Evolutionary conservation across 2,888 invertebrate species (phyloP).

Genomic region (Beris chalybata): DNA sequence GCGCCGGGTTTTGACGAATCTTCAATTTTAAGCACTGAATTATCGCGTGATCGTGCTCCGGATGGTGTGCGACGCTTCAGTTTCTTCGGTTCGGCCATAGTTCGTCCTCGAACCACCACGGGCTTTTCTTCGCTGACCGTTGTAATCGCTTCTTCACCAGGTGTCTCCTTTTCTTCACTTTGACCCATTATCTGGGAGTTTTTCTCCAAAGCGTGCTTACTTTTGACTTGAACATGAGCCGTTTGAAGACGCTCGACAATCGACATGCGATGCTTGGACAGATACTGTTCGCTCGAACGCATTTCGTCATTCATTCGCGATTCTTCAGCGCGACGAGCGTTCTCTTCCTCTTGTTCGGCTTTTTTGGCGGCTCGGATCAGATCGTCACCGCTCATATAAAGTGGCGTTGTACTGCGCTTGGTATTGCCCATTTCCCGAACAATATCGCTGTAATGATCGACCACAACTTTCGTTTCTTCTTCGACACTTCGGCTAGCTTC

Average conservation of each 20-base stretch:
- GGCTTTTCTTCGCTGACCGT: slow-evolving; percentile 8
- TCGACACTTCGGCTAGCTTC: slow-evolving; percentile 47
- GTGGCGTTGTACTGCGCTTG: slow-evolving; percentile 55
- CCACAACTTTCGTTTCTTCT: slow-evolving; percentile 70
- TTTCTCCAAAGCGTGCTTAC: slow-evolving; percentile 33
- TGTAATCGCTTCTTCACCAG: slow-evolving; percentile 39
- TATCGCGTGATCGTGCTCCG: slow-evolving; percentile 51
- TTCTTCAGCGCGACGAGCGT: slow-evolving; percentile 17
- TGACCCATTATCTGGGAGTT: slow-evolving; percentile 44
- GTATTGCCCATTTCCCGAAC: slow-evolving; percentile 69
- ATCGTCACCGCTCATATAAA: slow-evolving; percentile 66
- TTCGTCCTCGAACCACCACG: slow-evolving; percentile 44
- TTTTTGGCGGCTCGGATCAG: slow-evolving; percentile 63
- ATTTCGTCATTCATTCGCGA: slow-evolving; percentile 40
- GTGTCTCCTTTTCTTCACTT: slow-evolving; percentile 40
- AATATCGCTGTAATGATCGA: slow-evolving; percentile 79
- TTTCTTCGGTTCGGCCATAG: slow-evolving; percentile 50
- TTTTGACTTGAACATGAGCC: slow-evolving; percentile 46
- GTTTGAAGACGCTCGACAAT: slow-evolving; percentile 52
- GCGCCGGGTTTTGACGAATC: neutral
- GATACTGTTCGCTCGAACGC: slow-evolving; percentile 49
- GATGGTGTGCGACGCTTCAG: slow-evolving; percentile 51
- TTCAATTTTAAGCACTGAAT: slow-evolving; percentile 46
- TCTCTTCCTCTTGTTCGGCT: slow-evolving; percentile 51
- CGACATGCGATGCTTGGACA: slow-evolving; percentile 50